These are phyloP conservation scores for Lynx canadensis DNA, from an alignment of 2,113 vertebrate species.

Conservation along the genomic window DNA sequence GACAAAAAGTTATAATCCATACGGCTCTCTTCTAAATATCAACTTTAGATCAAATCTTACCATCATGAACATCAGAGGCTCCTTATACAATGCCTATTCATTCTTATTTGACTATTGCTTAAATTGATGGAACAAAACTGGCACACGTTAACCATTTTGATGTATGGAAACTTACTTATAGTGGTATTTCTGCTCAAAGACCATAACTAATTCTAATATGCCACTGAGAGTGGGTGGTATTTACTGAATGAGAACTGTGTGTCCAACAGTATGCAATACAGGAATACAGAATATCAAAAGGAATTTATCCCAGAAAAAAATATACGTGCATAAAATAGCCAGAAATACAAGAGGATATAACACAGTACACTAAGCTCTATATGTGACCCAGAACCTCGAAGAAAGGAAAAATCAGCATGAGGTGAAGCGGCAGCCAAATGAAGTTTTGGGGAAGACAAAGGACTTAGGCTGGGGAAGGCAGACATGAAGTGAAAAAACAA, in stretches of 20 bases:
- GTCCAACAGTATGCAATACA: neutral
- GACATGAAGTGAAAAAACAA: neutral
- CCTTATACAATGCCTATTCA: neutral
- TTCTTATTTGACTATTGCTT: neutral
- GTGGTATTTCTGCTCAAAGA: neutral
- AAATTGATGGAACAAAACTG: neutral
- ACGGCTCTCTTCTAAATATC: neutral
- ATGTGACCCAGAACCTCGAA: neutral
- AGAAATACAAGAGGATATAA: neutral
- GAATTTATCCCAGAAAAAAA: neutral
- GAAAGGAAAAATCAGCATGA: neutral
- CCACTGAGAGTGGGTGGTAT: neutral
- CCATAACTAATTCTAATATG: neutral
- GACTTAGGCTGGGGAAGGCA: neutral
- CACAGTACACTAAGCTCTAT: neutral
- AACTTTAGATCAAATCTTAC: neutral
- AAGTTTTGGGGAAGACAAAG: neutral
- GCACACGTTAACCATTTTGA: neutral
- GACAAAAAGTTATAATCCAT: neutral
- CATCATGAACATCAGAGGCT: neutral
- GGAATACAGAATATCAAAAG: neutral
- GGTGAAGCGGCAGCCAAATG: neutral
- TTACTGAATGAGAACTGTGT: neutral
- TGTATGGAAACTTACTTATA: neutral
- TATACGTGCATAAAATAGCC: neutral